Evolutionary conservation across 2,113 vertebrate genomes (phyloP), one percentile per base, ranked within the genome.

Genomic region (Halichoerus grypus): DNA sequence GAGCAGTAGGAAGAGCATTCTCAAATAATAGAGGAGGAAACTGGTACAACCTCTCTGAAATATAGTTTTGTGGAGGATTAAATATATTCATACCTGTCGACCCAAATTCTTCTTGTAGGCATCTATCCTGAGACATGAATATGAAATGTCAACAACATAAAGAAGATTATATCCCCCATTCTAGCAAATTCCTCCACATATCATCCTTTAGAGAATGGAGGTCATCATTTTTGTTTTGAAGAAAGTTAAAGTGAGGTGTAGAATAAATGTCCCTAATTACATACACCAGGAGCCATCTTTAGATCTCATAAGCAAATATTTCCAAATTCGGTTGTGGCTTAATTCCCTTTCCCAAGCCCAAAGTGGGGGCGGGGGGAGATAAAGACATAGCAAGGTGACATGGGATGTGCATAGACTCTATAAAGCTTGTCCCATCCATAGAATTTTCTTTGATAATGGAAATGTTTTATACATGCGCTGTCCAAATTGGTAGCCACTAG

Each of bases 241-340:
- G 67, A 67, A 88, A 74, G 12, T 93, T 91, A 76, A 88, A 77
- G 88, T 86, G 28, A 77, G 57, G 55, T 77, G 0, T 7, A 94
- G 33, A 81, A 31, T 85, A 85, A 61, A 76, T 14, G 26, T 72
- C 61, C 10, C 28, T 85, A 74, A 74, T 80, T 81, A 53, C 26
- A 81, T 46, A 74, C 19, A 36, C 12, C 53, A 10, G 85, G 9
- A 89, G 65, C 6, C 63, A 67, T 36, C 80, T 31, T 82, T 31
- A 89, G 51, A n/a, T 36, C 33, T 85, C 53, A 55, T 69, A 92
- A 67, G 33, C 55, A 92, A 95, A 67, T 76, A 86, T 67, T 85
- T 96, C 86, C 51, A 53, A 85, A 76, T 46, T 57, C 49, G 12
- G 13, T 28, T 67, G n/a, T 69, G 4, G 22, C 36, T 93, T 76